These are phyloP conservation scores for Sitta europaea DNA, from an alignment of 2,113 vertebrate genomes.

Conservation along the genomic window DNA sequence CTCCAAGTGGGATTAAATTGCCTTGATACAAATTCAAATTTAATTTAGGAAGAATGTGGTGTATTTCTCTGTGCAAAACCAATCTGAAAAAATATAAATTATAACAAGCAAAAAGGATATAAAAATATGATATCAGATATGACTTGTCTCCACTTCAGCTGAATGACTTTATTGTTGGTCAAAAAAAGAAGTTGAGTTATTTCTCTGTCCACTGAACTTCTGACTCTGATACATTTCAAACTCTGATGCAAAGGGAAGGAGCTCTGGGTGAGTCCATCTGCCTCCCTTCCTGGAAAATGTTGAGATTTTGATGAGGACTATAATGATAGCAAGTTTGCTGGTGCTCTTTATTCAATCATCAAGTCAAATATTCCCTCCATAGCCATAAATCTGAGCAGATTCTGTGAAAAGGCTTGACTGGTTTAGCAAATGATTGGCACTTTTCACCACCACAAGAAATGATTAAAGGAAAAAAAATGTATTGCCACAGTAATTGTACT, in stretches of 20 bases:
- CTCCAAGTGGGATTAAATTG: conserved; percentile 42
- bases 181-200: conserved; percentile 21
- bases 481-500: background rate
- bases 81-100: conserved; percentile 45
- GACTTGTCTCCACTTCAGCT: conserved; percentile 55
- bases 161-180: conserved; percentile 49
- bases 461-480: background rate
- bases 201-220: conserved; percentile 30
- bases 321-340: background rate
- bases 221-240: conserved; percentile 21
- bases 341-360: background rate
- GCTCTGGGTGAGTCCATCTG: background rate
- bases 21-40: conserved; percentile 64
- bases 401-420: background rate
- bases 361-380: background rate
- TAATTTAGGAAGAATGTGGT: conserved; percentile 56
- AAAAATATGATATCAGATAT: conserved; percentile 39
- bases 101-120: conserved; percentile 40
- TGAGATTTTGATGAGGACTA: background rate
- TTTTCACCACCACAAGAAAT: background rate
- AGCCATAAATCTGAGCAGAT: background rate
- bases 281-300: background rate
- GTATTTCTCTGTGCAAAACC: conserved; percentile 44
- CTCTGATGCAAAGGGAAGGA: background rate
- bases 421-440: background rate